A percentile compares a stretch with the other conserved stretches of the same genome.
These are phyloP conservation scores for Folsomia candida DNA, from an alignment of 2,888 invertebrate species.

Conservation along the genomic window DNA sequence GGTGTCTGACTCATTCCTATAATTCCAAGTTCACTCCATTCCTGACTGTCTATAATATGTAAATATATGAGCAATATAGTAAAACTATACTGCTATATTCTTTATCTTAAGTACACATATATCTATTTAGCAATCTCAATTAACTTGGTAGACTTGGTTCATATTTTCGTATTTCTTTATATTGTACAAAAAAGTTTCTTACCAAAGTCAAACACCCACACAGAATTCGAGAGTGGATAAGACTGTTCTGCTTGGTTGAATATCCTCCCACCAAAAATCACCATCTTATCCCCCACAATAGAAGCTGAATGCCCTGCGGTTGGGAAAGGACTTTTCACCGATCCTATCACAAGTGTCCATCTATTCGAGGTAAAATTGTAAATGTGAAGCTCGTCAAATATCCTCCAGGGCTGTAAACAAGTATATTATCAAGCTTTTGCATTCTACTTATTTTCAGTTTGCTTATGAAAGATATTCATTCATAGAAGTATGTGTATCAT, in stretches of 20 bases:
- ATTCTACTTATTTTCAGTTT: neutral
- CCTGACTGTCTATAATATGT: too few species aligned
- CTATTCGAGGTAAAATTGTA: slow-evolving; percentile 77
- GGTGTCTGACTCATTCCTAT: too few species aligned
- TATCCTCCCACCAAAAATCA: slow-evolving; percentile 70
- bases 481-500: neutral
- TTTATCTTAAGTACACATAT: too few species aligned
- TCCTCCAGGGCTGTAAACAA: slow-evolving; percentile 63
- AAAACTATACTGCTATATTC: too few species aligned
- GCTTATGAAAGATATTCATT: neutral
- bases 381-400: slow-evolving; percentile 88
- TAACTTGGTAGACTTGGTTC: too few species aligned
- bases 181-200: too few species aligned
- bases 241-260: slow-evolving; percentile 45
- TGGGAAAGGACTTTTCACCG: slow-evolving; percentile 67
- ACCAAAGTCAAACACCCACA: slow-evolving; percentile 86
- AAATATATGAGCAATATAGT: too few species aligned
- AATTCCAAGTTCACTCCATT: too few species aligned
- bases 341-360: slow-evolving; percentile 67
- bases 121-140: too few species aligned
- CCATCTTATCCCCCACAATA: slow-evolving; percentile 76
- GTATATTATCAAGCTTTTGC: neutral
- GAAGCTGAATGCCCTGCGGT: slow-evolving; percentile 92
- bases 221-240: slow-evolving; percentile 66
- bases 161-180: too few species aligned